Evolutionary conservation across 2,113 vertebrate genomes (phyloP), one percentile per base, ranked within the genome.

Genomic region (Trinectes maculatus): DNA sequence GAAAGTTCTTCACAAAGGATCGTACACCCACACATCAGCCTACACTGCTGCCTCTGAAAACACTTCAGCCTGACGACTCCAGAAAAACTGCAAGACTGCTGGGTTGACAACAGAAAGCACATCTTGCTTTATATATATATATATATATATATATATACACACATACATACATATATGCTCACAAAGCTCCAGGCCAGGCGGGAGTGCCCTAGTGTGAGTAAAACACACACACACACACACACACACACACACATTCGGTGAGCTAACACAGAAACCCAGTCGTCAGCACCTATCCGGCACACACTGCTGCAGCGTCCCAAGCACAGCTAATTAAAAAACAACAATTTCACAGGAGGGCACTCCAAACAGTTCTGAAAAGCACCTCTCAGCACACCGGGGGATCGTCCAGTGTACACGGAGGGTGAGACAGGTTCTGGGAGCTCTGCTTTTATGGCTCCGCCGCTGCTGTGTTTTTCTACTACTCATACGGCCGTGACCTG

Each of bases 271-370:
- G 83, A 91, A 91, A 83, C 52, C 78, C 66, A 85, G 85, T 86
- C 75, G 89, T 93, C 92, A 93, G 92, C 91, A 89, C 91, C 84
- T 89, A 83, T 79, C 62, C 71, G 21, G 51, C 71, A 62, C 82
- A 57, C 62, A 52, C 65, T 44, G 77, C 71, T 68, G 81, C 84
- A 58, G 70, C 74, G 86, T 87, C 83, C 87, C 77, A 56, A 91
- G 85, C 85, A 86, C 70, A 63, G 86, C 89, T 93, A 93, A 93
- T 93, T 93, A 93, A 93, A 93, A 93, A 93, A 92, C 90, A 93
- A 92, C 89, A 93, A 88, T 87, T 91, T 91, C 88, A 90, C 85
- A 90, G 85, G 87, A 91, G 91, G 91, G 86, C 82, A 85, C 85
- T 89, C 85, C 87, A 87, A 91, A 89, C 72, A 74, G 62, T 82